Percentiles rank a stretch among this genome's conserved stretches.
Conservation (phyloP, 1,140 invertebrate genomes). For the Brachionus sp. region DNA sequence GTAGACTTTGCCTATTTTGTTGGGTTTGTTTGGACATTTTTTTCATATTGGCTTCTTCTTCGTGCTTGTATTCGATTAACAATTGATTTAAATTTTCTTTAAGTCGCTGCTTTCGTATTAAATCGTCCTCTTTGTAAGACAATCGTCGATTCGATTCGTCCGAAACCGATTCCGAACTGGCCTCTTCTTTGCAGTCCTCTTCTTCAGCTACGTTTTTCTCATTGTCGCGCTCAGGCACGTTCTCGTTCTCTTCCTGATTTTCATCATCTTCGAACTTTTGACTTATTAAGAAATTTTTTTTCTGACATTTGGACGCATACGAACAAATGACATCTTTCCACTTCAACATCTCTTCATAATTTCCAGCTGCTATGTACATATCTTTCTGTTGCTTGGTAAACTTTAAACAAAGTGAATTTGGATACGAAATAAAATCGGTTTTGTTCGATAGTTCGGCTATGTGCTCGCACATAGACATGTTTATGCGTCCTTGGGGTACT, state of each 20-base stretch:
- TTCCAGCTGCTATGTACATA: slow-evolving; percentile 31
- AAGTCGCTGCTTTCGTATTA: slow-evolving; percentile 18
- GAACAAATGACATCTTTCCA: slow-evolving; percentile 17
- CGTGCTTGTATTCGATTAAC: slow-evolving; percentile 41
- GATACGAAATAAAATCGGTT: not conserved
- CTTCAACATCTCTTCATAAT: slow-evolving; percentile 27
- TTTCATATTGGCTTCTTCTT: slow-evolving; percentile 42
- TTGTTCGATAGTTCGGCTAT: not conserved
- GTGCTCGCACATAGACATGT: slow-evolving; percentile 10
- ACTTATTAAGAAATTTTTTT: not conserved
- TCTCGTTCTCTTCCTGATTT: not conserved
- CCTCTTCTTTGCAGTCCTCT: not conserved
- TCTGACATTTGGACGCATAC: not conserved
- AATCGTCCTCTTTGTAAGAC: slow-evolving; percentile 40
- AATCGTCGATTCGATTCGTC: not conserved
- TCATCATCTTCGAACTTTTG: not conserved
- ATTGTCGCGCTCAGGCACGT: not conserved
- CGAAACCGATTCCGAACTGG: not conserved
- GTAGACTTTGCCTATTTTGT: slow-evolving; percentile 35
- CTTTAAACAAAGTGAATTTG: slow-evolving; percentile 14
- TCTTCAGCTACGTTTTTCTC: not conserved
- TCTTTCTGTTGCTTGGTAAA: not conserved
- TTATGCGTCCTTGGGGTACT: slow-evolving; percentile 29
- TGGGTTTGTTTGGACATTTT: slow-evolving; percentile 36
- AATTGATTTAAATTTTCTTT: slow-evolving; percentile 43